A percentile compares a stretch with the other conserved stretches of the same genome.
Conservation (phyloP, 2,113 vertebrate genomes). For the Mystacornis crossleyi region DNA sequence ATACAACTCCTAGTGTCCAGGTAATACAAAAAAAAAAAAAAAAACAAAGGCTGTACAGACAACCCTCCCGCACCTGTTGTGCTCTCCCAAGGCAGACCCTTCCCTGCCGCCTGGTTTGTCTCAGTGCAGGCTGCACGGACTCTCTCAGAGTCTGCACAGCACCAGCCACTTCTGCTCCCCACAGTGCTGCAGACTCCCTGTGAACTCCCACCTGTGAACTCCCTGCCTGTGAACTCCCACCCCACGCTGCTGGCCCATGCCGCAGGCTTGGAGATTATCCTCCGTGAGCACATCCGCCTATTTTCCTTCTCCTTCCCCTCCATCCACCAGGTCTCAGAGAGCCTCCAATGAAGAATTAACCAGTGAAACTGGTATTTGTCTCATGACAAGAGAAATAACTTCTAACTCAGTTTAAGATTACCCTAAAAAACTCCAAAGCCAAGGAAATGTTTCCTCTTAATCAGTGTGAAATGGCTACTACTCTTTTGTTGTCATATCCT, state of each 20-base stretch:
- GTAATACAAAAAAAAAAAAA: neutral
- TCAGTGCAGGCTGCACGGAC: neutral
- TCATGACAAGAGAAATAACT: neutral
- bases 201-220: neutral
- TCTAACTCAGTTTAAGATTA: neutral
- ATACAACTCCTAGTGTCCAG: neutral
- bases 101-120: neutral
- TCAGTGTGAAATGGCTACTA: neutral
- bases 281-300: neutral
- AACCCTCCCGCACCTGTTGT: neutral
- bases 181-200: neutral
- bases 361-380: neutral
- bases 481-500: too few relatives aligned
- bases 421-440: neutral
- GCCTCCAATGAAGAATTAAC: fast-evolving
- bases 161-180: neutral
- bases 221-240: neutral
- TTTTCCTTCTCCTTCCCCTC: neutral
- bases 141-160: neutral
- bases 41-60: neutral
- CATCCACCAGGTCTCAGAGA: neutral
- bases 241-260: fast-evolving
- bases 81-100: neutral
- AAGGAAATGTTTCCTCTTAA: neutral
- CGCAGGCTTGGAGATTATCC: neutral